Base-by-base conservation (phyloP, 2,797 vertebrate genomes). In the Muscicapa striata region DNA sequence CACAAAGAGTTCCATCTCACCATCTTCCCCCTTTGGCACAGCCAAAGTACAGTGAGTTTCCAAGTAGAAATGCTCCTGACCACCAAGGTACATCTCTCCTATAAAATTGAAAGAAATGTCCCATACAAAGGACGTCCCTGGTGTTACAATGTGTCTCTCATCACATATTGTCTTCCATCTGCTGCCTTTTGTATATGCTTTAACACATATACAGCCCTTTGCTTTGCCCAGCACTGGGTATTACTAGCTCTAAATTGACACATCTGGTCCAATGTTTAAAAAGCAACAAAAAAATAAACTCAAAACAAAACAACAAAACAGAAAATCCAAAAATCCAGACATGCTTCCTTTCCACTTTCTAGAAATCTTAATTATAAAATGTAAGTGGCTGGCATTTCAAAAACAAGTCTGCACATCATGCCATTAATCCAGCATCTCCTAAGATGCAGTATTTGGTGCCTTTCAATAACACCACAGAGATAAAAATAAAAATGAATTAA, bases 41-140 rank as follows among this genome's bases (percentile, higher is more conserved):
- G 99, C 99, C 51, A 99, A 93, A 12, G 98, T 98, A 41, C 98
- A 98, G 13, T 99, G 98, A 46, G 99, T 99, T 97, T 99, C 99
- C 98, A 99, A 95, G 91, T 99, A 99, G 96, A 99, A 99, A 95
- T 99, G 99, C 16, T 99, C 99, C 94, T 99, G 99, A 36, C 99
- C 99, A 18, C 99, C 99, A 0, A 99, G 94, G 92, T 99, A 97
- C 30, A 99, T 97, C 96, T 99, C 98, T 90, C 99, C 99, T 99
- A 93, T 45, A 62, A 80, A 91, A 94, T 46, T 1, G 57, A 70
- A 54, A 54, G 16, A 95, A 87, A 93, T 58, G 10, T 11, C 72
- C 36, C 61, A 70, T 30, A 74, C 29, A 66, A 26, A 69, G 40
- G 19, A 41, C 7, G 0, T 24, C 10, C 6, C 34, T 61, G 12